These are phyloP conservation scores for Myiozetetes cayanensis DNA, from an alignment of 2,113 vertebrate genomes.

Conservation along the genomic window DNA sequence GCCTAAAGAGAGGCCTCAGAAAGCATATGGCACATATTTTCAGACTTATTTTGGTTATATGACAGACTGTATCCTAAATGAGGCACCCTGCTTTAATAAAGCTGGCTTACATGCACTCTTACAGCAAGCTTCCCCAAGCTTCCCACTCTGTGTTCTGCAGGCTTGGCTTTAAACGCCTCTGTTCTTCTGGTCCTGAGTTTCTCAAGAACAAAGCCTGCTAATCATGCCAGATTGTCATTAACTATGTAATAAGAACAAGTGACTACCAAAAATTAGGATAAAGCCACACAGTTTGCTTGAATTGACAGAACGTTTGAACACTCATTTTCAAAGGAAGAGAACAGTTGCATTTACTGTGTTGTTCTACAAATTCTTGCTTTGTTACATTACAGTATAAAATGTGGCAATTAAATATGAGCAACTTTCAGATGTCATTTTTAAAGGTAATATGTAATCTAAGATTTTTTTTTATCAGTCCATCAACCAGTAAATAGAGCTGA, in stretches of 20 bases:
- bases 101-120: background rate
- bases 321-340: background rate
- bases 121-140: background rate
- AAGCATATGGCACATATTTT: background rate
- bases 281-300: background rate
- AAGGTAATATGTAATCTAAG: background rate
- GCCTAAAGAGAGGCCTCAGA: background rate
- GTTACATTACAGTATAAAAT: background rate
- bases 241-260: background rate
- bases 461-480: background rate
- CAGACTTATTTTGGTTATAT: background rate
- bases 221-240: background rate
- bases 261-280: background rate
- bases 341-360: background rate
- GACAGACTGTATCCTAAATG: background rate
- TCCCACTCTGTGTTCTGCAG: background rate
- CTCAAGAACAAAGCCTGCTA: background rate
- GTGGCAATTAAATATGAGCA: background rate
- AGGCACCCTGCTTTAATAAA: background rate
- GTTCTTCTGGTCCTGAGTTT: background rate
- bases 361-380: background rate
- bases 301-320: background rate
- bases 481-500: background rate
- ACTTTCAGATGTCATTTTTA: background rate
- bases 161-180: background rate